Evolutionary conservation across 2,113 vertebrate genomes (phyloP), one percentile per base, ranked within the genome.

Genomic region (Acinonyx jubatus): DNA sequence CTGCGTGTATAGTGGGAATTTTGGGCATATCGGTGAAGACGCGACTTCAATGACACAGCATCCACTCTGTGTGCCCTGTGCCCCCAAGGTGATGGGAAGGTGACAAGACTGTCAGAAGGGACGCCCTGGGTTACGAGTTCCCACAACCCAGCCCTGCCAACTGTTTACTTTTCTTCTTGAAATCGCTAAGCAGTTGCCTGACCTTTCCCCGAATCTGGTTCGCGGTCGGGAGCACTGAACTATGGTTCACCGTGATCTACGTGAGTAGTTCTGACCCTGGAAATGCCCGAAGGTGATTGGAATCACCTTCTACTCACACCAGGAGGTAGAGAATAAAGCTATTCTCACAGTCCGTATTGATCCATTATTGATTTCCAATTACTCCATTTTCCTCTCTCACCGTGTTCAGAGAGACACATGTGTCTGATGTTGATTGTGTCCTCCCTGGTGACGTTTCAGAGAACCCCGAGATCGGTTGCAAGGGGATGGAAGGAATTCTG

Each of bases 391-490:
- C 25, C 11, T 13, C 10, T 65, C 13, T 21, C 18, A 6, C 1
- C 9, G 33, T 33, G 25, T 36, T 69, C n/a, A 41, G 21, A 31
- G 33, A 89, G 36, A 61, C 5, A 41, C 19, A 31, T 27, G 6
- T 23, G 61, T 16, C 6, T 36, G 3, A 29, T 29, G 10, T 10
- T 19, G 16, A 3, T 7, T 33, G 7, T 19, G 10, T 14, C 0
- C 7, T 2, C 31, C 31, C 3, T 1, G 86, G 33, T 4, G 36
- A 41, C 25, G n/a, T 41, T 50, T 55, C 48, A 23, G 55, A 55
- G 89, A 50, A 10, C 0, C n/a, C 48, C 4, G 10, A 50, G 33
- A 38, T 5, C 7, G 10, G 45, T 6, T 7, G 11, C n/a, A 66
- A 31, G 45, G 41, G n/a, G 23, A 21, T 9, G 50, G 1, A 11